Evolutionary conservation across 2,888 invertebrate species (phyloP).

Genomic region (Standfussiana lucernea): DNA sequence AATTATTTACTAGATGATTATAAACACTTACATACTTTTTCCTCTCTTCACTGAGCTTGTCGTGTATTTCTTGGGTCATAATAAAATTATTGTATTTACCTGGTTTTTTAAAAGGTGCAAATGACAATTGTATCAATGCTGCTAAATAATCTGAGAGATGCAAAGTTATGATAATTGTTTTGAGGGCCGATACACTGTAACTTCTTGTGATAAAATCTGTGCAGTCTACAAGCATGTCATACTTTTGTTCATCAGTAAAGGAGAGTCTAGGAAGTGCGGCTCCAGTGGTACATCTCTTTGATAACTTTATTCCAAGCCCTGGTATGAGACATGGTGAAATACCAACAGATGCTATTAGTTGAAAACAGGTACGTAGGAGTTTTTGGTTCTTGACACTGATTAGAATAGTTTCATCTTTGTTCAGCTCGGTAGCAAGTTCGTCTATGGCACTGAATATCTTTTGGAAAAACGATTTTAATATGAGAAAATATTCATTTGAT

Average conservation of each 20-base stretch:
- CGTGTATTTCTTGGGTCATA: constrained; percentile 91
- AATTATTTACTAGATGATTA: constrained; percentile 87
- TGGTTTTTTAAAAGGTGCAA: constrained; percentile 92
- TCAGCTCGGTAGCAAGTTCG: constrained; percentile 77
- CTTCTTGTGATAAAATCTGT: constrained; percentile 87
- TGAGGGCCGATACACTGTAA: constrained; percentile 88
- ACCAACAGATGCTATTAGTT: constrained; percentile 92
- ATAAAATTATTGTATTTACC: constrained; percentile 80
- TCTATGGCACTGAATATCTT: constrained; percentile 86
- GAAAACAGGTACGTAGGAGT: constrained; percentile 91
- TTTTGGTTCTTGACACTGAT: constrained; percentile 93
- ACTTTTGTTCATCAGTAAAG: constrained; percentile 87
- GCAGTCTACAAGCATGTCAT: constrained; percentile 87
- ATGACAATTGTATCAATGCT: constrained; percentile 92
- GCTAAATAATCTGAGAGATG: constrained; percentile 92
- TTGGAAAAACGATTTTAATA: constrained; percentile 83
- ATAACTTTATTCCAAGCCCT: constrained; percentile 91
- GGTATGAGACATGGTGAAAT: constrained; percentile 92
- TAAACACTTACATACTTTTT: constrained; percentile 88
- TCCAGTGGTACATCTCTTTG: constrained; percentile 83
- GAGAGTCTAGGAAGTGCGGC: constrained; percentile 76
- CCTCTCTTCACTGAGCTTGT: constrained; percentile 88
- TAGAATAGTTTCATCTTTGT: constrained; percentile 78
- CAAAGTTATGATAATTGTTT: constrained; percentile 89
- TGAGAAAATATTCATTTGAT: constrained; percentile 64